Evolutionary conservation across 2,113 vertebrate genomes (phyloP).

Genomic region (Cromileptes altivelis): DNA sequence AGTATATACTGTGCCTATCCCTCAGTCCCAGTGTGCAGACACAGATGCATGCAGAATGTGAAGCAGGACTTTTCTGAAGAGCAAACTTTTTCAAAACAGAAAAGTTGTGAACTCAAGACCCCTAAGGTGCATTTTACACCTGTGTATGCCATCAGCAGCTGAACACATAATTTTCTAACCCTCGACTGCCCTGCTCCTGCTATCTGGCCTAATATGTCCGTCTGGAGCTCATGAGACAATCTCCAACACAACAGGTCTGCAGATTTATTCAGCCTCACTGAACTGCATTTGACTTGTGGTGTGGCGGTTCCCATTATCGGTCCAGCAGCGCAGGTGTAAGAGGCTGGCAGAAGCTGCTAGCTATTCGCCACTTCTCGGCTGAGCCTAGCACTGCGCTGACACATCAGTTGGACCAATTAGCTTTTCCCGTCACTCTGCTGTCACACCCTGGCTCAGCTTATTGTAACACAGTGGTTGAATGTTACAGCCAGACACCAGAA

Average conservation of each 20-base stretch:
- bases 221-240: constrained; percentile 20
- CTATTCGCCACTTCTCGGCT: constrained; percentile 40
- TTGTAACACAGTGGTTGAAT: constrained; percentile 26
- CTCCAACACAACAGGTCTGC: constrained; percentile 9
- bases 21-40: not conserved
- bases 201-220: constrained; percentile 3
- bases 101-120: constrained; percentile 25
- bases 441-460: constrained; percentile 40
- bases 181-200: not conserved
- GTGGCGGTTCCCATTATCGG: constrained; percentile 43
- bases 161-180: not conserved
- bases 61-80: constrained; percentile 3
- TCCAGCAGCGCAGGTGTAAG: constrained; percentile 55
- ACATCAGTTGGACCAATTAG: constrained; percentile 67
- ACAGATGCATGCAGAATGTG: constrained; percentile 14
- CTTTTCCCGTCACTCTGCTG: constrained; percentile 51
- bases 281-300: constrained; percentile 38
- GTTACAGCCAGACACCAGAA: constrained; percentile 49
- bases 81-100: constrained; percentile 12
- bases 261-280: constrained; percentile 27
- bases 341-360: constrained; percentile 43
- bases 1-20: not conserved
- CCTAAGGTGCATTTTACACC: not conserved
- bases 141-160: not conserved
- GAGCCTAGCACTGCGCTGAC: constrained; percentile 42